A percentile compares a stretch with the other conserved stretches of the same genome.
These are phyloP conservation scores for Lycorma delicatula DNA, from an alignment of 1,140 invertebrate species.

Conservation along the genomic window DNA sequence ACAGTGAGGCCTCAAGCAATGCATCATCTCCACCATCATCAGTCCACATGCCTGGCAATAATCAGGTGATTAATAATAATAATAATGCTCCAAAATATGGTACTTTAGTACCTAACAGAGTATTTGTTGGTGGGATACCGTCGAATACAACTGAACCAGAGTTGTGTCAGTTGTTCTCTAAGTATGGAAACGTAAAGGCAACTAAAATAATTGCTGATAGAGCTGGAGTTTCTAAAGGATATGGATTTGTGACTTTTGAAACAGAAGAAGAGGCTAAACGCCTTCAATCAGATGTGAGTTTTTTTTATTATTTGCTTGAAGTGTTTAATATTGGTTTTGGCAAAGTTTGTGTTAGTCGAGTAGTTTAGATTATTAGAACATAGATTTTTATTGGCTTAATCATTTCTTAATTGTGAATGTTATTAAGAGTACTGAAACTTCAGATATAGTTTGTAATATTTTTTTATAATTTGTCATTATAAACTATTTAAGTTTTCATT, in stretches of 20 bases:
- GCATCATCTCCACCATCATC: neutral
- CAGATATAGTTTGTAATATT: neutral
- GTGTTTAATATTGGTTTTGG: too few species aligned
- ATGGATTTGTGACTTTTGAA: slow-evolving; percentile 93
- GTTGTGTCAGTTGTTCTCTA: slow-evolving; percentile 69
- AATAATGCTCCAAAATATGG: slow-evolving; percentile 57
- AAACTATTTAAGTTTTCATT: too few species aligned
- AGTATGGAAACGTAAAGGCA: slow-evolving; percentile 83
- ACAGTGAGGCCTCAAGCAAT: slow-evolving; percentile 1
- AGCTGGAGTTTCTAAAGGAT: slow-evolving; percentile 89
- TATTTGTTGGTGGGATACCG: slow-evolving; percentile 91
- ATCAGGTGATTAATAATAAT: slow-evolving; percentile 9
- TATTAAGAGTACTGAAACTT: neutral
- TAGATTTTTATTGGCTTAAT: neutral
- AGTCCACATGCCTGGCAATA: neutral
- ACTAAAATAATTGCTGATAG: slow-evolving; percentile 91
- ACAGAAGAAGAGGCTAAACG: slow-evolving; percentile 80
- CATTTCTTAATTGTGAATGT: neutral
- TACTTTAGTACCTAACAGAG: slow-evolving; percentile 81
- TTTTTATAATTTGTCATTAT: neutral
- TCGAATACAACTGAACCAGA: slow-evolving; percentile 76
- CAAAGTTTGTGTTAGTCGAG: too few species aligned
- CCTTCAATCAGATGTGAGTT: slow-evolving; percentile 51
- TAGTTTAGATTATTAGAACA: neutral
- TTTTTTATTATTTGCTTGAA: slow-evolving; percentile 14